Percentiles rank a stretch among this genome's conserved stretches.
Evolutionary conservation across 2,888 invertebrate species (phyloP).

Genomic region (Ischnus inquisitorius): DNA sequence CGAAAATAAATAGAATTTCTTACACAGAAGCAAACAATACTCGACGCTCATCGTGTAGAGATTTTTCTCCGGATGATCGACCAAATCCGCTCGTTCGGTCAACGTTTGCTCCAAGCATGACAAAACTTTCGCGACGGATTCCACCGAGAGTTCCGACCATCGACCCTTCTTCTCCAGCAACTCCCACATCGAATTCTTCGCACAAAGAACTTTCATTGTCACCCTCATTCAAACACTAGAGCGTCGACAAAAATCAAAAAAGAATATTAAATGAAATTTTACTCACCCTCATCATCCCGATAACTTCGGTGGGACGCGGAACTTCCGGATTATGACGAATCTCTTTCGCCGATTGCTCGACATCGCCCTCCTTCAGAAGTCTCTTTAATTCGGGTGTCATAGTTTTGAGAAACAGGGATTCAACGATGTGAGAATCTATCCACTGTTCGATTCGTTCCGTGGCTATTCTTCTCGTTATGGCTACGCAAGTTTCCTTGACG

Average conservation of each 20-base stretch:
- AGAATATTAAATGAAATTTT: slow-evolving; percentile 18
- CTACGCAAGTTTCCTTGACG: slow-evolving; percentile 86
- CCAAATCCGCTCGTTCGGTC: slow-evolving; percentile 77
- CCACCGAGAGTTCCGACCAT: slow-evolving; percentile 69
- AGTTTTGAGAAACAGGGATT: slow-evolving; percentile 79
- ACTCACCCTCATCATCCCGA: slow-evolving; percentile 78
- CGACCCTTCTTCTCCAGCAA: slow-evolving; percentile 78
- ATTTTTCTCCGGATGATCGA: slow-evolving; percentile 74
- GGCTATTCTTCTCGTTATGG: slow-evolving; percentile 86
- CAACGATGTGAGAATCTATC: slow-evolving; percentile 86
- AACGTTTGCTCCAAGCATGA: slow-evolving; percentile 76
- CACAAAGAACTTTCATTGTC: slow-evolving; percentile 12
- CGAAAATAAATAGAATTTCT: slow-evolving; percentile 46
- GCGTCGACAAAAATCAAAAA: not conserved
- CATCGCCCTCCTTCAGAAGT: slow-evolving; percentile 36
- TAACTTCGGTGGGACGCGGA: slow-evolving; percentile 76
- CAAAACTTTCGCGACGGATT: slow-evolving; percentile 72
- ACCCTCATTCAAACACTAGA: not conserved
- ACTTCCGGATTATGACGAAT: slow-evolving; percentile 75
- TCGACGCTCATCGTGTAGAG: slow-evolving; percentile 80
- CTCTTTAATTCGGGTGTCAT: slow-evolving; percentile 72
- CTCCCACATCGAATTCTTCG: slow-evolving; percentile 79
- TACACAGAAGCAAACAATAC: slow-evolving; percentile 81
- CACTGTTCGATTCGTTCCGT: slow-evolving; percentile 87
- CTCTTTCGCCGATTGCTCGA: slow-evolving; percentile 58